Evolutionary conservation across 2,888 invertebrate genomes (phyloP), one percentile per base, ranked within the genome.

Genomic region (Calameuta filiformis): DNA sequence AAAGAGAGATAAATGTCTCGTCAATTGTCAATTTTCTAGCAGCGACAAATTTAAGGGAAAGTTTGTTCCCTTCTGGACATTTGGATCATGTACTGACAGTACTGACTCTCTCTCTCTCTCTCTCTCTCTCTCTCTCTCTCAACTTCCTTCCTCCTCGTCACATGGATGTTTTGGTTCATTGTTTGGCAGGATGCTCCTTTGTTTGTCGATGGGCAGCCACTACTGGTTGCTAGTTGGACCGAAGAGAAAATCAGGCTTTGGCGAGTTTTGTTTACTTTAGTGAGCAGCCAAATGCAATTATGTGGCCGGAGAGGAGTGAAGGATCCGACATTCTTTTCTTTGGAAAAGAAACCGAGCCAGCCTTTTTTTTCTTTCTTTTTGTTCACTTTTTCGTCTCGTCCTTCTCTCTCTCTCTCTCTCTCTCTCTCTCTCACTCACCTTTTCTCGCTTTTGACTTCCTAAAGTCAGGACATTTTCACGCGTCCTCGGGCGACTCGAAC

Each of bases 351-450:
- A 71, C 34, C 71, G 23, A 31, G 71, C 31, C 30, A 30, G 15
- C 6, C 30, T 71, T 34, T 71, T 11, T 3, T 34, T 71, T 79
- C 76, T 75, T 79, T 77, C 79, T 78, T 77, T 75, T 73, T 80
- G 35, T 68, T 9, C 78, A 75, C 68, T 76, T 40, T 73, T 73
- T 73, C 33, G 40, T 35, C 73, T 75, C 73, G 73, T 78, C 69
- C 78, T 40, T 71, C 37, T 35, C 73, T 77, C 77, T 71, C 77
- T 68, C 73, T 35, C 73, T 71, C 37, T 35, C 73, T 77, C 77
- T 71, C 77, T 68, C 73, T 35, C 73, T 69, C 69, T 68, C 68
- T 33, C 56, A 12, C 73, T 33, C 40, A 79, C 76, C 76, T 78
- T 80, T 74, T 75, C 77, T 75, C 73, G 68, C 37, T 15, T 12